Evolutionary conservation across 2,113 vertebrate genomes (phyloP), one percentile per base, ranked within the genome.

Genomic region (Xenus cinereus): DNA sequence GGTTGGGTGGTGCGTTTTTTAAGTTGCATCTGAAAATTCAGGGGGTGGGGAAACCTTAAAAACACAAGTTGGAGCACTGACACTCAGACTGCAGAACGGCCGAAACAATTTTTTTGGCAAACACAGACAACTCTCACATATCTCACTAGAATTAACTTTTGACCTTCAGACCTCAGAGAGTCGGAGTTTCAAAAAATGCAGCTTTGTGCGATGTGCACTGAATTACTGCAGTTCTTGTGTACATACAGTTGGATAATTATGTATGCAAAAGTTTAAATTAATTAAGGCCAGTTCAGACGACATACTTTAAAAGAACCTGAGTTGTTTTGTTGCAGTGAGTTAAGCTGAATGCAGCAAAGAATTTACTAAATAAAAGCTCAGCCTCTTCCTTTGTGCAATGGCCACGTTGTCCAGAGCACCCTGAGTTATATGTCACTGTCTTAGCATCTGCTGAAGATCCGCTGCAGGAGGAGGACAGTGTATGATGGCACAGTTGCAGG

Each of bases 81-180:
- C 74, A 74, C 90, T 85, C 84, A 69, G 93, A 76, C 81, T 66
- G 56, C 48, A 81, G 91, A 97, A 94, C 35, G 91, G 84, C 80
- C 94, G 89, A 96, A 96, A 93, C 53, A 90, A 39, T 3, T 69
- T 82, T 88, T 91, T 89, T 93, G 81, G 95, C 93, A 93, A 87
- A 89, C 26, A 13, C 1, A 9, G 87, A 73, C 67, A 88, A 59
- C 63, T 83, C 71, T 94, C 82, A 83, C 71, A 91, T 74, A 79
- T 93, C 92, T 95, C 84, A 62, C 78, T 69, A 90, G 63, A 95
- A 83, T 83, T 94, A 91, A 96, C 95, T 93, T 96, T 85, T 94
- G 95, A 96, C 93, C 92, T 89, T 67, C n/a, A 73, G 85, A 62
- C 84, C 87, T 95, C 67, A 69, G 84, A 84, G 72, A 93, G 66